A percentile compares a stretch with the other conserved stretches of the same genome.
phyloP scores from a whole-genome alignment of 2,888 invertebrate species.

The Callosobruchus maculatus region DNA sequence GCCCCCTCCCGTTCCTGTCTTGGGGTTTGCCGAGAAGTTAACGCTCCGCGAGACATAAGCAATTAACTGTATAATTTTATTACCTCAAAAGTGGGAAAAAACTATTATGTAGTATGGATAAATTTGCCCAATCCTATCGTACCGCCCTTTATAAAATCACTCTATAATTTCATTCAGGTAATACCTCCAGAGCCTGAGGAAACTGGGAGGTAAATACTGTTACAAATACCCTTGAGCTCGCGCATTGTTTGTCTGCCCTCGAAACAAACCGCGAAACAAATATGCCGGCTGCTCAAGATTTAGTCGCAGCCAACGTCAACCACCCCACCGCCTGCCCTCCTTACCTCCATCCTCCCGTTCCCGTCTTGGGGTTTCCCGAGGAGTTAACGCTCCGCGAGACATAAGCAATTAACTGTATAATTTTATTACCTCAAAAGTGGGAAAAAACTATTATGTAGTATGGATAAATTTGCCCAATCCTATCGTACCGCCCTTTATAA shows the following conservation, averaged over 20 bases:
- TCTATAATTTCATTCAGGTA: no score
- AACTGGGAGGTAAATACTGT: no score
- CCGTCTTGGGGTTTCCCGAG: conserved; percentile 37
- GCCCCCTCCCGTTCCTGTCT: conserved; percentile 4
- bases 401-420: conserved; percentile 50
- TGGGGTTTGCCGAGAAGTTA: conserved; percentile 37
- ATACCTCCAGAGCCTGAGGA: no score
- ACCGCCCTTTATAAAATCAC: no score
- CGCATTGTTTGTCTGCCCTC: conserved; percentile 4
- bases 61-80: conserved; percentile 51
- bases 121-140: no score
- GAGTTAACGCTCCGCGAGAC: conserved; percentile 43
- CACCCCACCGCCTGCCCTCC: no score
- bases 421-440: conserved; percentile 45
- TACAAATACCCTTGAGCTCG: no score
- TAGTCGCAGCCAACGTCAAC: conserved; percentile 38
- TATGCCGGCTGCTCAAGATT: conserved; percentile 28
- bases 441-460: no score
- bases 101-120: no score
- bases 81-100: conserved; percentile 41
- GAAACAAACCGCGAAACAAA: conserved; percentile 15
- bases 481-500: no score
- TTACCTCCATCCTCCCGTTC: no score
- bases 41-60: conserved; percentile 47
- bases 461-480: no score